These are phyloP conservation scores for Melitaea athalia DNA, from an alignment of 2,888 invertebrate genomes.

Conservation along the genomic window DNA sequence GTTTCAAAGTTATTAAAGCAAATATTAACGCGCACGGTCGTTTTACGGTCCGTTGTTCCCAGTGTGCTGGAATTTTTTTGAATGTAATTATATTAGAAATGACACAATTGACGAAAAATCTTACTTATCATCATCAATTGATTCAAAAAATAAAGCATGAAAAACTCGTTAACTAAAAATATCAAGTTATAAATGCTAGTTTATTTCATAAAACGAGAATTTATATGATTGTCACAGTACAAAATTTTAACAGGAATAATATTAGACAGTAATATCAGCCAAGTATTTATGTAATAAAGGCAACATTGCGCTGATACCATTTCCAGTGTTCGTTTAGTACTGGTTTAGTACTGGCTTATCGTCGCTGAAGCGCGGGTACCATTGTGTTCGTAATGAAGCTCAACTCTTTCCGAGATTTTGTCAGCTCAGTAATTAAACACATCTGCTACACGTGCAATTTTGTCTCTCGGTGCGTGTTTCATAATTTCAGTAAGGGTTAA, in stretches of 20 bases:
- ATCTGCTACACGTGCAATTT: slow-evolving; percentile 73
- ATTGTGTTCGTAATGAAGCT: slow-evolving; percentile 70
- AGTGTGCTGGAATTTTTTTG: slow-evolving; percentile 77
- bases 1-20: slow-evolving; percentile 70
- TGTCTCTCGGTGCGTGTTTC: slow-evolving; percentile 52
- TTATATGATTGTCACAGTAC: neutral
- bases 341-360: slow-evolving; percentile 46
- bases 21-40: slow-evolving; percentile 65
- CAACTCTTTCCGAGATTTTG: slow-evolving; percentile 71
- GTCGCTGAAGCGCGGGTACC: slow-evolving; percentile 54
- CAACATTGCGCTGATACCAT: slow-evolving; percentile 5
- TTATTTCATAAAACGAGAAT: too few relatives aligned
- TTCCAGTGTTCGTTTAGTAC: neutral
- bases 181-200: too few relatives aligned
- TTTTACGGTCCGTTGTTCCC: slow-evolving; percentile 64
- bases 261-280: neutral
- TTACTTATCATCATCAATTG: too few relatives aligned
- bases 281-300: slow-evolving; percentile 1
- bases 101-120: neutral
- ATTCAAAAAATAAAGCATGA: too few relatives aligned
- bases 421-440: slow-evolving; percentile 78
- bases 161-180: too few relatives aligned
- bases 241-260: neutral
- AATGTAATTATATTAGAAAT: slow-evolving; percentile 44
- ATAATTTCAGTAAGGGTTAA: slow-evolving; percentile 33